Percentiles rank a stretch among this genome's conserved stretches.
phyloP scores from a whole-genome alignment of 1,140 invertebrate species.

The Heliconius nattereri region DNA sequence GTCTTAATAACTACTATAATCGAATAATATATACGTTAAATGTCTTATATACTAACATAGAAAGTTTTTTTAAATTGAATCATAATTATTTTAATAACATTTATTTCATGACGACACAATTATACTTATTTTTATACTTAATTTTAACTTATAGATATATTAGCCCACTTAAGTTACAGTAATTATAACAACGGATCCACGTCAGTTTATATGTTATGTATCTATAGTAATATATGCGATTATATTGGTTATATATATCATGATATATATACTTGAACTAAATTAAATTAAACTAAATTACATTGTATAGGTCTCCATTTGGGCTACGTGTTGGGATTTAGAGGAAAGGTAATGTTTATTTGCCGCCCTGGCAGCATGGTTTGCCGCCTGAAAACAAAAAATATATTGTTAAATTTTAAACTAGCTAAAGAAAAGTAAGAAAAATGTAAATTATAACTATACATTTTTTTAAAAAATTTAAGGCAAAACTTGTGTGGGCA shows the following conservation, averaged over 20 bases:
- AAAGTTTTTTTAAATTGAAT: background rate
- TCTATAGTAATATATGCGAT: slow-evolving; percentile 32
- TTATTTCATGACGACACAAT: slow-evolving; percentile 70
- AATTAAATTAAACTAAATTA: background rate
- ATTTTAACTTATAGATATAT: slow-evolving; percentile 10
- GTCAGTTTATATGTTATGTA: slow-evolving; percentile 9
- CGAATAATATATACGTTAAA: slow-evolving; percentile 41
- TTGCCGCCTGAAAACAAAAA: slow-evolving; percentile 60
- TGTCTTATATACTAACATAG: slow-evolving; percentile 26
- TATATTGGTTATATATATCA: slow-evolving; percentile 7
- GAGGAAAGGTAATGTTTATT: slow-evolving; percentile 22
- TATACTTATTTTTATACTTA: slow-evolving; percentile 6
- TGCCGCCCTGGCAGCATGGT: slow-evolving; percentile 67
- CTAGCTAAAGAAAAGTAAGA: background rate
- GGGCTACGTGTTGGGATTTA: slow-evolving; percentile 4
- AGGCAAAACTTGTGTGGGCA: no score
- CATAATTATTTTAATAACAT: slow-evolving; percentile 38
- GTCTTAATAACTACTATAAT: slow-evolving; percentile 5
- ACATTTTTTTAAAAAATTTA: no score
- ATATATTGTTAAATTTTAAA: background rate
- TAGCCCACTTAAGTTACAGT: slow-evolving; percentile 11
- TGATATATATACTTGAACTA: slow-evolving; percentile 1
- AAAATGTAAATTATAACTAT: background rate
- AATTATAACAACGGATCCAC: slow-evolving; percentile 15
- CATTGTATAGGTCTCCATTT: slow-evolving; percentile 28